These are phyloP conservation scores for Pongo abelii DNA, from an alignment of 2,113 vertebrate species.

Conservation along the genomic window DNA sequence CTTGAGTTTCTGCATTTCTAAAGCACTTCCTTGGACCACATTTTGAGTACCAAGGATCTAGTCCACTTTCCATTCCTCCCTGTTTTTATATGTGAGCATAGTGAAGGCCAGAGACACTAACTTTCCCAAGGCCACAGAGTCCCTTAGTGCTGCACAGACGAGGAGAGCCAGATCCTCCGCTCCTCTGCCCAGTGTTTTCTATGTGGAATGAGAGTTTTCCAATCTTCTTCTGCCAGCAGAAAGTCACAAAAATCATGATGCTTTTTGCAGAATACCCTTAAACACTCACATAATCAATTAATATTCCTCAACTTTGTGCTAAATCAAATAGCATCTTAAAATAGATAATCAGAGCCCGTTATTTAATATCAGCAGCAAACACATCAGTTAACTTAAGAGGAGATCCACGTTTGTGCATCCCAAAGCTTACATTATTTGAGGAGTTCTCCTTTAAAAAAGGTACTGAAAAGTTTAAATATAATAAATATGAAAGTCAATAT, in stretches of 20 bases:
- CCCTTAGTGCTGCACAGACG: background rate
- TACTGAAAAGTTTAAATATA: background rate
- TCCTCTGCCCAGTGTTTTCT: background rate
- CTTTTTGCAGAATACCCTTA: background rate
- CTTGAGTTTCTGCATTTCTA: background rate
- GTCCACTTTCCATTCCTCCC: rapidly evolving
- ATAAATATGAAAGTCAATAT: background rate
- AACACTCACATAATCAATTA: background rate
- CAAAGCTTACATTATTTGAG: background rate
- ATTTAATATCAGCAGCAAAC: background rate
- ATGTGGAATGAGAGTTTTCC: background rate
- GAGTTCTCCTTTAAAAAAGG: background rate
- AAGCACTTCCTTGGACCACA: background rate
- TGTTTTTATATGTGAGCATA: background rate
- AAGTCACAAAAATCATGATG: background rate
- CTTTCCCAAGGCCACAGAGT: background rate
- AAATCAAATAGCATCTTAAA: background rate
- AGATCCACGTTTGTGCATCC: background rate
- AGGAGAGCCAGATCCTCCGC: background rate
- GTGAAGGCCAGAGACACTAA: background rate
- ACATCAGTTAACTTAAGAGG: background rate
- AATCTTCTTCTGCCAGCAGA: background rate
- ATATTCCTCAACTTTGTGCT: background rate
- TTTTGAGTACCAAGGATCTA: background rate
- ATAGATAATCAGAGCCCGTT: background rate